These are phyloP conservation scores for Choloepus hoffmanni DNA, from an alignment of 2,113 vertebrate species.

Conservation along the genomic window DNA sequence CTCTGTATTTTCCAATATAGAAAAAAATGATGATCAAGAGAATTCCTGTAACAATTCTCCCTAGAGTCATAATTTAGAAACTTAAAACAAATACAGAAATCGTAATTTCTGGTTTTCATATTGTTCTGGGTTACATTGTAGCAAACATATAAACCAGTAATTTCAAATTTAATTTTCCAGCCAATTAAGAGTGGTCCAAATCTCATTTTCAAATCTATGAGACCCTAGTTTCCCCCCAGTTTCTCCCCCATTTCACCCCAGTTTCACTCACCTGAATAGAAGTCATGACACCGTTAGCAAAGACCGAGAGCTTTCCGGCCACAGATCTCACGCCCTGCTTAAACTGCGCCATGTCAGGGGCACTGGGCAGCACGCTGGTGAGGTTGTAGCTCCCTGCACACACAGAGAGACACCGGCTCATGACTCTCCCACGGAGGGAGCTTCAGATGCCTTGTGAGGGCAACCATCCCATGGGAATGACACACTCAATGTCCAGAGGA, in stretches of 20 bases:
- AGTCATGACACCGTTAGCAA: slow-evolving; percentile 96
- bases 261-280: slow-evolving; percentile 93
- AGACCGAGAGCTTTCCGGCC: slow-evolving; percentile 95
- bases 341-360: slow-evolving; percentile 96
- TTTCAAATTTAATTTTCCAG: fast-evolving
- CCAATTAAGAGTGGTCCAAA: fast-evolving
- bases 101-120: not conserved
- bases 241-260: not conserved
- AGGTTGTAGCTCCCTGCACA: slow-evolving; percentile 91
- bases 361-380: slow-evolving; percentile 91
- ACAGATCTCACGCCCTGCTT: slow-evolving; percentile 95
- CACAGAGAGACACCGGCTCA: not conserved
- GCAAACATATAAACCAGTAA: not conserved
- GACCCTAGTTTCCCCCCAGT: fast-evolving
- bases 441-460: not conserved
- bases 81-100: not conserved
- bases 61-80: not conserved
- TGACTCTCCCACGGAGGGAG: fast-evolving
- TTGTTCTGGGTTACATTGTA: not conserved
- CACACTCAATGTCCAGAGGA: fast-evolving
- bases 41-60: not conserved
- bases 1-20: not conserved
- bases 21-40: not conserved
- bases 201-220: not conserved
- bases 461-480: fast-evolving